phyloP scores from a whole-genome alignment of 2,888 invertebrate species.

The Disparrhopalites patrizii region DNA sequence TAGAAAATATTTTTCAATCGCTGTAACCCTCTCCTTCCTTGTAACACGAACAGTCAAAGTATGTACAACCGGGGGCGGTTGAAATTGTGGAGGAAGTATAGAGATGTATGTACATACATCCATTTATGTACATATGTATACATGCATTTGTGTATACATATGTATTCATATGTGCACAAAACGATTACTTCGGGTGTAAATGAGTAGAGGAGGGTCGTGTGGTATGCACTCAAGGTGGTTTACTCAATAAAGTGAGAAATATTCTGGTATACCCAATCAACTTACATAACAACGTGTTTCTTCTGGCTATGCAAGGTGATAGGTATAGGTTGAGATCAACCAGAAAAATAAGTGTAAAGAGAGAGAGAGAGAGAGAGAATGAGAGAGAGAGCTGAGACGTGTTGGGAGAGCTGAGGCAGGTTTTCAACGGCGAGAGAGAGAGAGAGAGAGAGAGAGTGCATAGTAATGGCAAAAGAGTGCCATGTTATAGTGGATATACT shows the following conservation, averaged over 20 bases:
- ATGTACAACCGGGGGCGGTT: conserved; percentile 14
- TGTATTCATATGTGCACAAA: neutral
- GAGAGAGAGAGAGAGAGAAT: neutral
- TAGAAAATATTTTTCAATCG: no score
- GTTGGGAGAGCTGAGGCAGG: no score
- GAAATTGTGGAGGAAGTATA: neutral
- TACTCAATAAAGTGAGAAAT: neutral
- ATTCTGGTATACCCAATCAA: no score
- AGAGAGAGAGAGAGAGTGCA: neutral
- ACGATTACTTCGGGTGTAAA: neutral
- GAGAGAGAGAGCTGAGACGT: no score
- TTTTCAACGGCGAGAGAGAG: no score
- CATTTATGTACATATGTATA: neutral
- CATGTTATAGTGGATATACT: no score
- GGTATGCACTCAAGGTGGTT: neutral
- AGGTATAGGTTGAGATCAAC: neutral
- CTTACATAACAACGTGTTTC: neutral
- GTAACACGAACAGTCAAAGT: no score
- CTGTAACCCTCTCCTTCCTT: no score
- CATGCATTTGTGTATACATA: no score
- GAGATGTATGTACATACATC: neutral
- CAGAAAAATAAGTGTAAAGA: neutral
- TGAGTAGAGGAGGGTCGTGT: neutral
- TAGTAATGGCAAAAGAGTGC: no score
- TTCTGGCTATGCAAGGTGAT: neutral